A percentile compares a stretch with the other conserved stretches of the same genome.
These are phyloP conservation scores for Campylomormyrus tamandua DNA, from an alignment of 2,113 vertebrate species.

Conservation along the genomic window DNA sequence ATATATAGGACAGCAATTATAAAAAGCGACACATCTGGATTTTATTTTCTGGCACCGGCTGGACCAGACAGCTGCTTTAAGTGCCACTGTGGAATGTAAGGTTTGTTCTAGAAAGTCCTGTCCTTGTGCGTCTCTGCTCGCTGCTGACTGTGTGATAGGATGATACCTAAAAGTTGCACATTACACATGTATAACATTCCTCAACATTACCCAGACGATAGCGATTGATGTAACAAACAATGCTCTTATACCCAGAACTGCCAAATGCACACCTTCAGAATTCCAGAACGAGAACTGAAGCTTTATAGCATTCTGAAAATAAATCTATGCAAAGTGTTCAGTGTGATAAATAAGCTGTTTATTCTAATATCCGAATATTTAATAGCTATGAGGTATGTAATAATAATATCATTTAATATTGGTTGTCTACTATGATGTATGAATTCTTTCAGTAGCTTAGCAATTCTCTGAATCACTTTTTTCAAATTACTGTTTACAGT, in stretches of 20 bases:
- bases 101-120: neutral
- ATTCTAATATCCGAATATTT: neutral
- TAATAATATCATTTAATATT: neutral
- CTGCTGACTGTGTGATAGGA: neutral
- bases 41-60: neutral
- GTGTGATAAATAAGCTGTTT: neutral
- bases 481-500: neutral
- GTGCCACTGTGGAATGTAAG: neutral
- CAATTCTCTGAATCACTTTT: neutral
- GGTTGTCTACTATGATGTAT: neutral
- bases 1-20: neutral
- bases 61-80: neutral
- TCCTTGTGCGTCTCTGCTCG: neutral
- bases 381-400: neutral
- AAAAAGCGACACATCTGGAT: neutral
- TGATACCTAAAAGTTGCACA: neutral
- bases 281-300: neutral
- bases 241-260: neutral
- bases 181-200: neutral
- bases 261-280: neutral
- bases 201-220: neutral
- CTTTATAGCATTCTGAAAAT: neutral
- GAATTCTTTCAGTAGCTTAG: neutral
- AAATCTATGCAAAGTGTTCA: neutral
- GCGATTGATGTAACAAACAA: neutral